phyloP scores from a whole-genome alignment of 2,797 vertebrate genomes.

The Hipposideros larvatus region DNA sequence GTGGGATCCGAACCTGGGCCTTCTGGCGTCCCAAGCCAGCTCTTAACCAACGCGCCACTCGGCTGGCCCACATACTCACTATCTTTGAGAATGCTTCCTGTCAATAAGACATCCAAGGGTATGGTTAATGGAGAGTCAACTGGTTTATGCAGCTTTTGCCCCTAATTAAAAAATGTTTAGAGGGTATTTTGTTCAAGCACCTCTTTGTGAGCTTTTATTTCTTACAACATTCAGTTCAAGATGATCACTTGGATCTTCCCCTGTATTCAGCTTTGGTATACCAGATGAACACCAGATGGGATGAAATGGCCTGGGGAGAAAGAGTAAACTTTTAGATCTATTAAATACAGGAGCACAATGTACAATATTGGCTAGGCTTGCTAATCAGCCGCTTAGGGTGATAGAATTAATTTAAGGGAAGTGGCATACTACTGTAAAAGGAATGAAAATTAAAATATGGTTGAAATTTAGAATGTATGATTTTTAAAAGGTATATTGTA shows the following conservation, averaged over 20 bases:
- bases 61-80: background rate
- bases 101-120: background rate
- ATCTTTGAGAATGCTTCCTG: background rate
- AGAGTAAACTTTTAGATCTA: background rate
- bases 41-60: too few relatives aligned
- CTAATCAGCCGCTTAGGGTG: background rate
- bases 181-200: background rate
- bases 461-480: background rate
- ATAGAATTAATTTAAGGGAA: background rate
- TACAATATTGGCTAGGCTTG: background rate
- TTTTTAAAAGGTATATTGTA: background rate
- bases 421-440: background rate
- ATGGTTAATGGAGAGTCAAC: background rate
- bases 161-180: background rate
- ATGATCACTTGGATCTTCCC: background rate
- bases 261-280: background rate
- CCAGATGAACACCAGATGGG: background rate
- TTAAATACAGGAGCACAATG: background rate
- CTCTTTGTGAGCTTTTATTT: background rate
- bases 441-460: background rate
- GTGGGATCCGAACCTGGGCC: too few relatives aligned
- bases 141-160: background rate
- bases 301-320: background rate
- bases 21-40: too few relatives aligned
- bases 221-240: background rate